These are phyloP conservation scores for Phengaris alcon DNA, from an alignment of 2,888 invertebrate genomes.

Conservation along the genomic window DNA sequence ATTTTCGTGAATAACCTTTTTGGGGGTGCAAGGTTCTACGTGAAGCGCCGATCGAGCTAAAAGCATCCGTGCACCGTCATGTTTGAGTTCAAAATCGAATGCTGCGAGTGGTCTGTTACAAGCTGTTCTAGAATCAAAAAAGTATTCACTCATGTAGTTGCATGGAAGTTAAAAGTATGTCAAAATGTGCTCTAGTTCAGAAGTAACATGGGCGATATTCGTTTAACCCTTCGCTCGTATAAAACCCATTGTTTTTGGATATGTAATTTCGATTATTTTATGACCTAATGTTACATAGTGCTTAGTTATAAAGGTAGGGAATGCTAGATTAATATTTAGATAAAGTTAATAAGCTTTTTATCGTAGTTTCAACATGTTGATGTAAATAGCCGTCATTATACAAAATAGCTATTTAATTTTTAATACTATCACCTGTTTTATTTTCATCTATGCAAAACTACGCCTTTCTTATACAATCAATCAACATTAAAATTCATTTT, in stretches of 20 bases:
- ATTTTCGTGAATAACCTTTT: conserved; percentile 78
- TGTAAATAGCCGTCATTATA: too few species aligned
- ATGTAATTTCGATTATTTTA: conserved; percentile 73
- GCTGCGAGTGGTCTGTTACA: conserved; percentile 49
- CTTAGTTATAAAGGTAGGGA: conserved; percentile 10
- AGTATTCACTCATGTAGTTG: conserved; percentile 65
- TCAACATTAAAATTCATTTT: too few species aligned
- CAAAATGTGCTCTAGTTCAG: conserved; percentile 50
- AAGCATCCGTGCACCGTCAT: conserved; percentile 38
- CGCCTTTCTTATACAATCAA: too few species aligned
- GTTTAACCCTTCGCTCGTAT: conserved; percentile 40
- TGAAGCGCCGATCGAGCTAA: conserved; percentile 40
- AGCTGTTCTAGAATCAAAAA: conserved; percentile 73
- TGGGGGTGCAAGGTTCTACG: conserved; percentile 62
- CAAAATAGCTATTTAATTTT: too few species aligned
- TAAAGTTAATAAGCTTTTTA: conserved; percentile 19
- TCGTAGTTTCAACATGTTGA: neutral
- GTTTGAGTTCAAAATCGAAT: conserved; percentile 41
- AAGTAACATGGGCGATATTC: conserved; percentile 46
- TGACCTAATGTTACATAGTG: conserved; percentile 48
- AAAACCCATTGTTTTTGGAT: conserved; percentile 71
- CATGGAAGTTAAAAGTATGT: conserved; percentile 52
- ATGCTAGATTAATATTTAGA: conserved; percentile 21
- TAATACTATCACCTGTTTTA: too few species aligned
- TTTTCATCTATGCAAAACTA: too few species aligned